Evolutionary conservation across 2,113 vertebrate genomes (phyloP), one percentile per base, ranked within the genome.

Genomic region (Microcebus griseorufus): DNA sequence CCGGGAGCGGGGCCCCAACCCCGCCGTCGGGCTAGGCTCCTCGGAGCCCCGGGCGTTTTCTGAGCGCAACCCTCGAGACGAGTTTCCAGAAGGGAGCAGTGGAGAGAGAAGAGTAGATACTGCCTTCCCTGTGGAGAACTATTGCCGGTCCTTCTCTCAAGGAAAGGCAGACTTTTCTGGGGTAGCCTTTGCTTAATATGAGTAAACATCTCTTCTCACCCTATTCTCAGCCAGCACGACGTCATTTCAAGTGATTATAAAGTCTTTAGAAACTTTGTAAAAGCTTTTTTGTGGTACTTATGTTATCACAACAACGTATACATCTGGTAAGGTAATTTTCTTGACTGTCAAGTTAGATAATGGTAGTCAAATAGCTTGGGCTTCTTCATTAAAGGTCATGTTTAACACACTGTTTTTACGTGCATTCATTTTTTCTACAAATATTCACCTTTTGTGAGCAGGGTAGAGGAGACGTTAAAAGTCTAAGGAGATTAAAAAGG

Each of bases 181-280:
- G 11, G 58, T 18, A 45, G 60, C 67, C 0, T 76, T 92, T 51
- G 92, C 42, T 70, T 51, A 17, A 76, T 62, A 20, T 6, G 18
- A 13, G 93, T 76, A 69, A 64, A 58, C 32, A 2, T 90, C 78
- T 83, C 32, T 29, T 85, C 32, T n/a, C 39, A 23, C 8, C 4
- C n/a, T 48, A 0, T 70, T 62, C 16, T 55, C 3, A 1, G 42
- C 51, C 53, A 6, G 20, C 73, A 1, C 72, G 22, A 9, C 11
- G 72, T 51, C 65, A 3, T 82, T 78, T 32, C 81, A 3, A 67
- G 90, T 9, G 45, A 0, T 84, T 27, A 16, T 18, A 1, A 78
- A 79, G 45, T 88, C 22, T 84, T 79, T 29, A 32, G 51, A 34
- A 93, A 96, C 84, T 94, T 84, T 37, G 14, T 73, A 22, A 87